A percentile compares a stretch with the other conserved stretches of the same genome.
Evolutionary conservation across 2,113 vertebrate genomes (phyloP).

Genomic region (Heterocephalus glaber): DNA sequence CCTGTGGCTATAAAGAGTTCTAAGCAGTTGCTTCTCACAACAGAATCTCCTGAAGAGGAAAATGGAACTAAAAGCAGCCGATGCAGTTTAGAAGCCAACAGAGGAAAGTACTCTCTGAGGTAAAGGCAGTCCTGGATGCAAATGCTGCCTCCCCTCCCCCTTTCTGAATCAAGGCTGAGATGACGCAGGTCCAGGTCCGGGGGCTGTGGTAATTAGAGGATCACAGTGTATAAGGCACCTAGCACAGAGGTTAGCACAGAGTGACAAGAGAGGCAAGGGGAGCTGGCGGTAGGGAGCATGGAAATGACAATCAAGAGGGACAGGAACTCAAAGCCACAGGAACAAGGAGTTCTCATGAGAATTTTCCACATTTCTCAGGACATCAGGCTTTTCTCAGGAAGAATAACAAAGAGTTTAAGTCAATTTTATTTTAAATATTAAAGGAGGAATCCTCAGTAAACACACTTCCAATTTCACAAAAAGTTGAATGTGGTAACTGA

Average conservation of each 20-base stretch:
- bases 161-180: not conserved
- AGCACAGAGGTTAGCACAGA: not conserved
- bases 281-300: not conserved
- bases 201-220: rapidly evolving
- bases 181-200: not conserved
- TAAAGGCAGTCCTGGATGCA: not conserved
- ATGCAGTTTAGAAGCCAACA: not conserved
- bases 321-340: not conserved
- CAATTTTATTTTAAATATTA: not conserved
- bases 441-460: not conserved
- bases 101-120: not conserved
- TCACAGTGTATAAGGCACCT: not conserved
- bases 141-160: not conserved
- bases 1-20: not conserved
- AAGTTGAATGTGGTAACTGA: not conserved
- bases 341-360: not conserved
- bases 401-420: not conserved
- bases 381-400: not conserved
- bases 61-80: not conserved
- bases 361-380: not conserved
- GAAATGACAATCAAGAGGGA: not conserved
- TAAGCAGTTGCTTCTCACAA: not conserved
- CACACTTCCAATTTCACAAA: not conserved
- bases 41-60: not conserved
- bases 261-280: too few species aligned